Percentiles rank a stretch among this genome's conserved stretches.
Conservation (phyloP, 2,797 vertebrate genomes). For the Melanotaenia maccullochi region DNA sequence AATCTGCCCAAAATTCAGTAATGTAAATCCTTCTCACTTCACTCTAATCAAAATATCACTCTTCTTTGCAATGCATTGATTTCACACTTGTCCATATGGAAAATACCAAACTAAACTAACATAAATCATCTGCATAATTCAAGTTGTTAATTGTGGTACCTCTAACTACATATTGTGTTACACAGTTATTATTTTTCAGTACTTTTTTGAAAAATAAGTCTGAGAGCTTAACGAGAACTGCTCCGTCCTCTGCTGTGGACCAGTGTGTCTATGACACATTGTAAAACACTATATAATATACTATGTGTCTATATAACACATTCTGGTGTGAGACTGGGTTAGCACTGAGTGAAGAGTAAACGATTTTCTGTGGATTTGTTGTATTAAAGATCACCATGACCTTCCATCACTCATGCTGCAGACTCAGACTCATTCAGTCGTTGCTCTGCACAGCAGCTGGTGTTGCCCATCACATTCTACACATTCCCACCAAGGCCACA, state of each 20-base stretch:
- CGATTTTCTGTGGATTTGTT: slow-evolving; percentile 30
- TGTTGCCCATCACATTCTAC: slow-evolving; percentile 14
- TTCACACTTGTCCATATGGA: too few relatives aligned
- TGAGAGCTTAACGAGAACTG: too few relatives aligned
- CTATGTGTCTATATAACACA: not conserved
- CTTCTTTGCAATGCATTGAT: too few relatives aligned
- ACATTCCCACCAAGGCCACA: not conserved
- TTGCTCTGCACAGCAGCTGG: slow-evolving; percentile 35
- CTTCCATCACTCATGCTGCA: slow-evolving; percentile 30
- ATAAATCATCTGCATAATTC: too few relatives aligned
- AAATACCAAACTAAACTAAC: too few relatives aligned
- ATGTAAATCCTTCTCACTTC: too few relatives aligned
- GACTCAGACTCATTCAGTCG: slow-evolving; percentile 21
- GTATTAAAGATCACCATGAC: slow-evolving; percentile 53
- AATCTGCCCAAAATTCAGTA: too few relatives aligned
- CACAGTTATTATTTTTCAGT: too few relatives aligned
- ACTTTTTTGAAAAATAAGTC: too few relatives aligned
- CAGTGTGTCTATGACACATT: not conserved
- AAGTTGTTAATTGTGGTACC: too few relatives aligned
- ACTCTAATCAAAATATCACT: too few relatives aligned
- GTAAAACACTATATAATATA: not conserved
- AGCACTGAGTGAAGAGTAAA: slow-evolving; percentile 19
- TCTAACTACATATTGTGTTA: too few relatives aligned
- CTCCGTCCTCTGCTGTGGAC: not conserved
- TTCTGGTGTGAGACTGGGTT: not conserved